These are phyloP conservation scores for Ispidina picta DNA, from an alignment of 2,797 vertebrate genomes.

Conservation along the genomic window DNA sequence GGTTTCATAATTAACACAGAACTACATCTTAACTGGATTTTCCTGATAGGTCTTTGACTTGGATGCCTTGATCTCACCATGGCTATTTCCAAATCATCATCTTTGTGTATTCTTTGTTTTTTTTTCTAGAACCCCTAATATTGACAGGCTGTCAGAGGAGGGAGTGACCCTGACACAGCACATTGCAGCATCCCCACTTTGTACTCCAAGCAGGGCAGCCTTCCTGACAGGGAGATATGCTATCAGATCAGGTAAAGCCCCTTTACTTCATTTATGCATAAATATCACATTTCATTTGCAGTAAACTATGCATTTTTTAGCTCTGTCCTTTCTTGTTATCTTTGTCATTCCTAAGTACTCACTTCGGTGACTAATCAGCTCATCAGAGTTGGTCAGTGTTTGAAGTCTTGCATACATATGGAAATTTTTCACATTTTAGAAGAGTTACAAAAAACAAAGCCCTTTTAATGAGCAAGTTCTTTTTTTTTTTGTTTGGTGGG, in stretches of 20 bases:
- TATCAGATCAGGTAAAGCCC: conserved; percentile 76
- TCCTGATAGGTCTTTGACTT: neutral
- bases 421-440: neutral
- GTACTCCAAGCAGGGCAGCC: conserved; percentile 81
- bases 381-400: neutral
- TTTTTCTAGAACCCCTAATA: conserved; percentile 79
- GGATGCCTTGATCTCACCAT: neutral
- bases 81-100: neutral
- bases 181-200: conserved; percentile 77
- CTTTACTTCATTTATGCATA: neutral
- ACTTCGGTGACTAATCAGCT: neutral
- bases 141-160: conserved; percentile 75
- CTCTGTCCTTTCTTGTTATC: neutral
- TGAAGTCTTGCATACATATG: neutral
- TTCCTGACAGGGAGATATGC: conserved; percentile 81
- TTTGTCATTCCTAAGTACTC: neutral
- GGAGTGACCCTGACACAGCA: conserved; percentile 80
- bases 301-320: neutral
- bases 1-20: neutral
- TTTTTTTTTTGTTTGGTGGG: neutral
- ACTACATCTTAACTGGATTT: neutral
- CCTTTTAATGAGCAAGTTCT: neutral
- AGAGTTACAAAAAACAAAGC: neutral
- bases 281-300: neutral
- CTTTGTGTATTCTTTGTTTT: neutral